These are phyloP conservation scores for Actinia equina DNA, from an alignment of 64 coral and sea anemone species.

Conservation along the genomic window DNA sequence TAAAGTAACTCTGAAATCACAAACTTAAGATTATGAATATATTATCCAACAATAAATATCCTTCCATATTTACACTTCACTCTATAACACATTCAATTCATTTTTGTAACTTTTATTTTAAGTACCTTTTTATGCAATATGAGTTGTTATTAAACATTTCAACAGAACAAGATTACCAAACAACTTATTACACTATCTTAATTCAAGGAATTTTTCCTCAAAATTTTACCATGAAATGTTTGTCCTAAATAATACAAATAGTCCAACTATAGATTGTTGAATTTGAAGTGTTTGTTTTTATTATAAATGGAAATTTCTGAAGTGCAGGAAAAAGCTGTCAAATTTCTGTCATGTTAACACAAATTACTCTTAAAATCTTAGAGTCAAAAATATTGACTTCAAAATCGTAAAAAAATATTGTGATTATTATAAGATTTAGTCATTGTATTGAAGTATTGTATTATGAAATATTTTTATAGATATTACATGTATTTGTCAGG, in stretches of 20 bases:
- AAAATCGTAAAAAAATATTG: background rate
- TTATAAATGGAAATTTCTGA: conserved; percentile 5
- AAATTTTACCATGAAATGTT: background rate
- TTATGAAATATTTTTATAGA: background rate
- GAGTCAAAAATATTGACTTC: background rate
- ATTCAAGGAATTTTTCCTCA: background rate
- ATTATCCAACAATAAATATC: background rate
- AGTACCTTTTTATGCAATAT: background rate
- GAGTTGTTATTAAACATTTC: background rate
- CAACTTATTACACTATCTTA: background rate
- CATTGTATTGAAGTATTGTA: background rate
- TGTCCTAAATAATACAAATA: background rate
- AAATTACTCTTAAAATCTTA: background rate
- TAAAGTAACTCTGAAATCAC: background rate
- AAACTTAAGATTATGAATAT: background rate
- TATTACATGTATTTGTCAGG: background rate
- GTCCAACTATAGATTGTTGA: background rate
- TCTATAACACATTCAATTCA: background rate
- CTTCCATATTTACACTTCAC: background rate
- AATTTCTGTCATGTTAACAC: background rate
- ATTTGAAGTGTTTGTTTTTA: conserved; percentile 7
- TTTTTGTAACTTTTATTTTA: too few species aligned
- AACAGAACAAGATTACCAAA: background rate
- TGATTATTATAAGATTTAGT: background rate
- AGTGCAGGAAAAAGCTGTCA: conserved; percentile 14